Conservation (phyloP, 2,113 vertebrate genomes). For the Crotalus viridis region DNA sequence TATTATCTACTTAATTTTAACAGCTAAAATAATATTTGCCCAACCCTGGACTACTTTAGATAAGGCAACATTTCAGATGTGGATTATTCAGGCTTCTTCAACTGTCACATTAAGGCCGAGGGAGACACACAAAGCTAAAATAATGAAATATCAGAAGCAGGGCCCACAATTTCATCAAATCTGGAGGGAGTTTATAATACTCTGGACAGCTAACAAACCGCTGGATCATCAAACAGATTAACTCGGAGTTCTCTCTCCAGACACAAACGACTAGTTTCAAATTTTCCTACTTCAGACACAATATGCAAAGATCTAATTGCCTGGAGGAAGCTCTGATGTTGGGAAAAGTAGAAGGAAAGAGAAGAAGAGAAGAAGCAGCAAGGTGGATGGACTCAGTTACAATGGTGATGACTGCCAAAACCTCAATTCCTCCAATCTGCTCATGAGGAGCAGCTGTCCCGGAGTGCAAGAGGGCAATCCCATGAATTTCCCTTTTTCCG, state of each 20-base stretch:
- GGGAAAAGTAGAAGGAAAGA: neutral
- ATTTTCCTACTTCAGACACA: neutral
- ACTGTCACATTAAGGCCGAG: neutral
- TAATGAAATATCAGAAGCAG: neutral
- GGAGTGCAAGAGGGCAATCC: neutral
- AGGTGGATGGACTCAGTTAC: neutral
- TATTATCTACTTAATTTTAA: neutral
- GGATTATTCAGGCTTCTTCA: neutral
- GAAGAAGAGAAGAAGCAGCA: neutral
- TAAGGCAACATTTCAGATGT: neutral
- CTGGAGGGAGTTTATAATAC: neutral
- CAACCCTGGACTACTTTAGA: neutral
- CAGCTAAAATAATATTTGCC: neutral
- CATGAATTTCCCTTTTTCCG: neutral
- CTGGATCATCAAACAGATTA: neutral
- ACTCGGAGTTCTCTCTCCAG: neutral
- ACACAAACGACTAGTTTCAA: neutral
- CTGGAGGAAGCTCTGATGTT: neutral
- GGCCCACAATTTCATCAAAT: neutral
- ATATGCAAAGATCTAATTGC: neutral
- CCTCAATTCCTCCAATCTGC: neutral
- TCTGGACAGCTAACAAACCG: neutral
- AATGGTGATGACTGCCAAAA: neutral
- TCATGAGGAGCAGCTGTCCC: neutral
- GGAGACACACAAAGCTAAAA: neutral